Evolutionary conservation across 2,113 vertebrate species (phyloP), one percentile per base, ranked within the genome.

Genomic region (Bettongia penicillata): DNA sequence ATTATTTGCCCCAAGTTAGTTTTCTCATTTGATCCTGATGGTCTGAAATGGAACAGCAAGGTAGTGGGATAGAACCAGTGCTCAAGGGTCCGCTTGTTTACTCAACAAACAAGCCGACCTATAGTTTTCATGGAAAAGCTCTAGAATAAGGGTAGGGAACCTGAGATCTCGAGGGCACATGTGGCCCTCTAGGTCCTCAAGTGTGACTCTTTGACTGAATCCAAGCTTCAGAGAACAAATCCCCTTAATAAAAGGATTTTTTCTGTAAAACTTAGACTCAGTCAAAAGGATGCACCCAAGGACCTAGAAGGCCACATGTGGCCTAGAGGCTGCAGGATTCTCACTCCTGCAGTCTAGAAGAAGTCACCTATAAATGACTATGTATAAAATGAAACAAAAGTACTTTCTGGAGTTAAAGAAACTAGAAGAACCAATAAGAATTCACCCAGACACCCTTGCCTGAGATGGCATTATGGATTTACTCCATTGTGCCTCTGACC

Each of bases 1-100:
- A 43, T 52, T 96, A 50, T 55, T 94, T 84, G 37, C 47, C 91
- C 93, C 28, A 55, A 90, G 94, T 91, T 47, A 93, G 53, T 52
- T 68, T 94, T 51, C 37, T 25, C 51, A 12, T 9, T 77, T 61
- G 31, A 92, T 55, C 93, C 91, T 95, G 92, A 93, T 93, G 91
- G 94, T 91, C 93, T 96, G 57, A 89, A 94, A 93, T 91, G 90
- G 92, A 94, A 94, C 52, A 95, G 51, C 90, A 8, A 90, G 89
- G 10, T 12, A 52, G 10, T 9, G 51, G 11, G 51, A 1, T 7
- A 51, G 94, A 47, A 19, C 37, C 93, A 90, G 10, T 91, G 47
- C 92, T 2, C 16, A 5, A 51, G 84, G 92, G 7, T 92, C 16
- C 57, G 47, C 43, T 26, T 52, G 48, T 26, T 16, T 6, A 1